Base-by-base conservation (phyloP, 2,888 invertebrate genomes). In the Drosophila emarginata region DNA sequence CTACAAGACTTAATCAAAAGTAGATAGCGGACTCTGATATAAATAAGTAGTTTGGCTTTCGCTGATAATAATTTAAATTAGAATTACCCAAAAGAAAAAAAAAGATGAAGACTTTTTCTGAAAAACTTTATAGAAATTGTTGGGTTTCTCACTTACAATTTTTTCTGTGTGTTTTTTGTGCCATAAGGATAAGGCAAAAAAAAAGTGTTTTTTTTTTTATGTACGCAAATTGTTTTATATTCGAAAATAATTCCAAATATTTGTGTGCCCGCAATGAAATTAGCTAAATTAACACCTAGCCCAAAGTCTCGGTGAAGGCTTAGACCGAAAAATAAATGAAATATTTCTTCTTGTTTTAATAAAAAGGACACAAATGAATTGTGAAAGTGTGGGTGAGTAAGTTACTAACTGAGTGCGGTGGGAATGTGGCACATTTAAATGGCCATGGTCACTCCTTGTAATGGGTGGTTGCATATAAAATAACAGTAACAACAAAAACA, bases 261-360 rank as follows among this genome's bases (percentile, higher is more conserved):
- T 84, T 74, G 77, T 78, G 79, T 78, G 79, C 76, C 85, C 77
- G 73, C 82, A 87, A 85, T 81, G 72, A 86, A 88, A 85, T 85
- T 85, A 86, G 87, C 84, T 77, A 86, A 86, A 85, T 85, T 88
- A 85, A 85, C 85, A 85, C 85, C 87, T 85, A 76, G 64, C 58
- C 58, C 66, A 72, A 45, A 45, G 45, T 45, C 76, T 74, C 87
- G 61, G 84, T 71, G 57, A 51, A 61, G 81, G 84, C 84, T 84
- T 74, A 79, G 76, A 65, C 76, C 57, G 15, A 52, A 59, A 72
- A 86, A 88, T 88, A 83, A 80, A 77, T 88, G 85, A 78, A 85
- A 87, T 86, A 88, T 87, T 85, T 83, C 79, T 75, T 83, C 79
- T 76, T 83, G 81, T 72, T 85, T 78, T 76, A 85, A 61, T 85